Evolutionary conservation across 1,140 invertebrate genomes (phyloP).

Genomic region (Babylonia areolata): DNA sequence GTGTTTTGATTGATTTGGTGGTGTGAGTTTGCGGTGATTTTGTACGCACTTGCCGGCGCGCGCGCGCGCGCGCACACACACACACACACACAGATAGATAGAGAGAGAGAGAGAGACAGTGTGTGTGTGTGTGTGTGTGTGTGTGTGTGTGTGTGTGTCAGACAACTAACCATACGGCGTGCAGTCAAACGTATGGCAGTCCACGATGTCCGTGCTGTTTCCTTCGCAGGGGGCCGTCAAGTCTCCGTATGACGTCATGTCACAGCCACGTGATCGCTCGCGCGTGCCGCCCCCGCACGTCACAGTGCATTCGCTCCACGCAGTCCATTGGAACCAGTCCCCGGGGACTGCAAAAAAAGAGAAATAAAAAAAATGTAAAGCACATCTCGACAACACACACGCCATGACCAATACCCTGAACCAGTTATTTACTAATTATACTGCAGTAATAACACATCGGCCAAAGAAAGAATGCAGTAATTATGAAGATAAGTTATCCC

Average conservation of each 20-base stretch:
- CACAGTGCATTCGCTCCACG: conserved; percentile 91
- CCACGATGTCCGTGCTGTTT: conserved; percentile 28
- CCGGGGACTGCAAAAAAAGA: conserved; percentile 62
- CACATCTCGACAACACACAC: too few species aligned
- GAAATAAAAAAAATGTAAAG: neutral
- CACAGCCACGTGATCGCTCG: conserved; percentile 78
- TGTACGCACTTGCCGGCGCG: too few species aligned
- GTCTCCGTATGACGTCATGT: conserved; percentile 61
- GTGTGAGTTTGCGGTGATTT: too few species aligned
- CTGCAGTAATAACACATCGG: too few species aligned
- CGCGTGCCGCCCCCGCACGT: conserved; percentile 91
- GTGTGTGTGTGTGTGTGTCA: too few species aligned
- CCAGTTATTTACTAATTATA: too few species aligned
- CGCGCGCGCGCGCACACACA: too few species aligned
- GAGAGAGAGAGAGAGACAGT: neutral
- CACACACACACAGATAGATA: neutral
- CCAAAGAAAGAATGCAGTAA: too few species aligned
- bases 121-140: too few species aligned
- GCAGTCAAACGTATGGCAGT: conserved; percentile 63
- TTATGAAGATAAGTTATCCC: too few species aligned
- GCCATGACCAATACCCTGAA: too few species aligned
- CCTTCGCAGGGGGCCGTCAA: conserved; percentile 64
- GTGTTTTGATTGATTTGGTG: too few species aligned
- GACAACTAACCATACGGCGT: conserved; percentile 46
- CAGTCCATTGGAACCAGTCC: conserved; percentile 78